Evolutionary conservation across 1,140 invertebrate genomes (phyloP).

Genomic region (Tetramorium simillimum): DNA sequence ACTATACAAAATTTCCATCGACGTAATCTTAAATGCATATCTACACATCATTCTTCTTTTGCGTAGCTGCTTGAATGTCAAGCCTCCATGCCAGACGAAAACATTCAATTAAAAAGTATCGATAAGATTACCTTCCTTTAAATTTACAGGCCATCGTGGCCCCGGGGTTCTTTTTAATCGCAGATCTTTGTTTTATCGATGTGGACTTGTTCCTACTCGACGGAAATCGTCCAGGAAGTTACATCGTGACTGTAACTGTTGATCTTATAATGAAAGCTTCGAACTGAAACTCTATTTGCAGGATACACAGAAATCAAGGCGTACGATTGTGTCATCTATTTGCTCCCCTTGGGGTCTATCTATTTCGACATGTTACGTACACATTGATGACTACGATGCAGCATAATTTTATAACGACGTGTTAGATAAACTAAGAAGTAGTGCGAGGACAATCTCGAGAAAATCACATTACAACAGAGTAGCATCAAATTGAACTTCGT

Average conservation of each 20-base stretch:
- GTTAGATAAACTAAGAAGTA: not conserved
- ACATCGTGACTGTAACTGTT: not conserved
- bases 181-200: not conserved
- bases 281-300: not conserved
- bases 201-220: not conserved
- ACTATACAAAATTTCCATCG: conserved; percentile 38
- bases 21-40: conserved; percentile 4
- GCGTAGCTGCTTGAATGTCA: not conserved
- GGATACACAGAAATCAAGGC: not conserved
- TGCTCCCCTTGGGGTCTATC: not conserved
- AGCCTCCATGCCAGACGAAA: not conserved
- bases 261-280: not conserved
- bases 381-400: not conserved
- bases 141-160: not conserved
- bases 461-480: not conserved
- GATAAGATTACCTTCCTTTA: conserved; percentile 25
- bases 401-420: not conserved
- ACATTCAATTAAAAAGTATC: conserved; percentile 31
- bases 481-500: not conserved
- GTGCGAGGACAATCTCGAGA: not conserved
- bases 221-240: not conserved
- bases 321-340: not conserved
- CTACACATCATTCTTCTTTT: not conserved
- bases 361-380: not conserved
- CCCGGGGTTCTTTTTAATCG: not conserved